Evolutionary conservation across 2,888 invertebrate genomes (phyloP), one percentile per base, ranked within the genome.

Genomic region (Nemotelus nigrinus): DNA sequence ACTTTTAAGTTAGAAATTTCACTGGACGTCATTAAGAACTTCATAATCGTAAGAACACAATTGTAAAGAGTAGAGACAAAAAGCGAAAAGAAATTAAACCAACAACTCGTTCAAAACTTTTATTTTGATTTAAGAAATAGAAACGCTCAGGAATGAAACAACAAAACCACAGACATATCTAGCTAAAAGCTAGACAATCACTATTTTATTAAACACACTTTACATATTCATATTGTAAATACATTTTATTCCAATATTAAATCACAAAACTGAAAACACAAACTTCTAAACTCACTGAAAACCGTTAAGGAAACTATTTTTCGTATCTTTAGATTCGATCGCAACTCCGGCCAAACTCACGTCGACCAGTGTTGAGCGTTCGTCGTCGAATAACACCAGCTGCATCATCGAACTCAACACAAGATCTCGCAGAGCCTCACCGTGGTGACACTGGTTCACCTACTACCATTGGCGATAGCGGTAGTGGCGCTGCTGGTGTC

Each of bases 311-410:
- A 47, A 50, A 50, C 43, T 57, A 25, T 67, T 50, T 60, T 74
- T 65, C 74, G 55, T 58, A 8, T 58, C 25, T 64, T 47, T 64
- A 80, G 80, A 72, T 64, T 67, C 80, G 79, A 43, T 76, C 79
- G 70, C 64, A 65, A 57, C 55, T 53, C 8, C 74, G 75, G 53
- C 76, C 81, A 71, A 82, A 80, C 74, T 83, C 84, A 77, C 85
- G 85, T 71, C 84, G 86, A 76, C 86, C 86, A 71, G 83, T 84
- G 79, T 78, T 86, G 80, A 86, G 84, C 78, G 85, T 85, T 81
- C 85, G 85, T 79, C 82, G 84, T 74, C 85, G 85, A 80, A 82
- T 81, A 67, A 77, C 81, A 63, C 79, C 82, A 48, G 71, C 79
- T 10, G 3, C 63, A 8, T 53, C 81, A 0, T 41, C 79, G 6